Evolutionary conservation across 2,113 vertebrate species (phyloP).

Genomic region (Malaclemys terrapin): DNA sequence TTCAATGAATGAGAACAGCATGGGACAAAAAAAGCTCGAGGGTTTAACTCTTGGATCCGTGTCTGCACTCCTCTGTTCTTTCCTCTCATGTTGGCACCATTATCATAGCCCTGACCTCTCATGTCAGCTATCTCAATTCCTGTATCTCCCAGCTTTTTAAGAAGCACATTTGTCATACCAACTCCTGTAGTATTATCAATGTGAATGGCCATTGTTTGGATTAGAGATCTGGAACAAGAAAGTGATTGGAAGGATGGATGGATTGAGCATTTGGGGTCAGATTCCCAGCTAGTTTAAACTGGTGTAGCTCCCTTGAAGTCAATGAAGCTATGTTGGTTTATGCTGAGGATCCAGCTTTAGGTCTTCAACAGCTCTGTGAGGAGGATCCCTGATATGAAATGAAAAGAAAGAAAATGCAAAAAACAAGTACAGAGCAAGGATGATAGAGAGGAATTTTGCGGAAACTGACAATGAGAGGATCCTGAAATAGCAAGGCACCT

Average conservation of each 20-base stretch:
- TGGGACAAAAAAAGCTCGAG: too few species aligned
- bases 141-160: too few species aligned
- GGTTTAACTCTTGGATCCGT: too few species aligned
- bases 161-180: too few species aligned
- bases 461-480: neutral
- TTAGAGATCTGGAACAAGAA: neutral
- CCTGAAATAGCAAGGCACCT: neutral
- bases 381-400: neutral
- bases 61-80: too few species aligned
- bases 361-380: neutral
- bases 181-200: too few species aligned
- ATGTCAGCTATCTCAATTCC: too few species aligned
- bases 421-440: neutral
- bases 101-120: too few species aligned
- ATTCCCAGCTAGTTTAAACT: neutral
- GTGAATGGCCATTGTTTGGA: neutral
- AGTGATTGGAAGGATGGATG: neutral
- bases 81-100: too few species aligned
- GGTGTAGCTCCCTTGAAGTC: neutral
- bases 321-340: fast-evolving
- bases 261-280: neutral
- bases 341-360: neutral
- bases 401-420: neutral
- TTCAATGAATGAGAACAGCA: too few species aligned
- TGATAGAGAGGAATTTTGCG: neutral